Base-by-base conservation (phyloP, 2,888 invertebrate species). In the Uropetala carovei region DNA sequence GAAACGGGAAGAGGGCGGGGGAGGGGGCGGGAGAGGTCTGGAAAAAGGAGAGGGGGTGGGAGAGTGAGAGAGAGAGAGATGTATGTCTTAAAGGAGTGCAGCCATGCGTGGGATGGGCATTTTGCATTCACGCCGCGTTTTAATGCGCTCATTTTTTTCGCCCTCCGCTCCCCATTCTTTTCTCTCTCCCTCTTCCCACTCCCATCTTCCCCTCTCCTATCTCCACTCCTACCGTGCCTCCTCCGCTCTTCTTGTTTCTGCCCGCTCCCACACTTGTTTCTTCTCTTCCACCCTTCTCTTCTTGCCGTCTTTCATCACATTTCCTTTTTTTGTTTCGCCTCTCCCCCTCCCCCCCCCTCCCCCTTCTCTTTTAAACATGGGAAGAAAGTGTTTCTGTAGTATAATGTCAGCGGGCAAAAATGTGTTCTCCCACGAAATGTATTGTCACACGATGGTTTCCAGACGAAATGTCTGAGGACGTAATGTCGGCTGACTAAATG, bases 61-160 rank as follows among this genome's bases (percentile, higher is more conserved):
- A 13, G 11, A 9, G 60, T 22, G 2, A 86, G 27, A 13, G 11
- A 3, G 43, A 22, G 27, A 75, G 75, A 75, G 27, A 75, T 22
- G 68, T 43, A 43, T 43, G 43, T 43, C 43, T 43, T 22, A 68
- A n/a, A 75, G 75, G 75, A 75, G 27, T 22, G 75, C 27, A 75
- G 27, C 75, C 22, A 27, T 59, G 86, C 59, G 60, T 60, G 60
- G 30, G 60, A 60, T 30, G 59, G 86, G 27, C 86, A 27, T 86
- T 86, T 58, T 60, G 86, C 60, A 30, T 64, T 86, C 60, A 60
- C 60, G 22, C 60, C 59, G 30, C 60, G 59, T 86, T 57, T 27
- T 86, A 86, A 86, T 86, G 86, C 60, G 22, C 22, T 27, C 86
- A 30, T 64, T 27, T 83, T 85, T 86, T 86, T 86, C 11, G 86